Conservation (phyloP, 2,888 invertebrate genomes). For the Norana najaformis region DNA sequence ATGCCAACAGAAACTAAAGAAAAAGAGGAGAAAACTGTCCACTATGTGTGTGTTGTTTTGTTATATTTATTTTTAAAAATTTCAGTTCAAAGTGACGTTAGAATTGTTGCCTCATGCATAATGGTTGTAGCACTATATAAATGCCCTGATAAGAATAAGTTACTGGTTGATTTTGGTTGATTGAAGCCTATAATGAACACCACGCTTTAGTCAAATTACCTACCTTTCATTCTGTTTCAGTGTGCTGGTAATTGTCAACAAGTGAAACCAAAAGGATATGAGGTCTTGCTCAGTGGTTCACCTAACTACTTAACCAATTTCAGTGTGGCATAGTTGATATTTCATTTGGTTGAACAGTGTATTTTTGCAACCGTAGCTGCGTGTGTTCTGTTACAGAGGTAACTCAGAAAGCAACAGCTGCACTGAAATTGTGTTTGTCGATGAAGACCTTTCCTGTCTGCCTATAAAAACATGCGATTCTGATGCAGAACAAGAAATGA, state of each 20-base stretch:
- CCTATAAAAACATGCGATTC: neutral
- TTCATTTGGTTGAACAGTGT: neutral
- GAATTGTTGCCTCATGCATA: too few relatives aligned
- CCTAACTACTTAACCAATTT: neutral
- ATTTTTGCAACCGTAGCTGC: neutral
- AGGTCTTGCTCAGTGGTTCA: neutral
- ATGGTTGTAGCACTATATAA: too few relatives aligned
- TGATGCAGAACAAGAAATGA: neutral
- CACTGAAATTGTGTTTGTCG: slow-evolving; percentile 15
- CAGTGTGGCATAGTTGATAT: neutral
- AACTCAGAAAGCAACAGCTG: neutral
- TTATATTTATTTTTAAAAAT: too few relatives aligned
- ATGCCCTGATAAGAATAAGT: neutral
- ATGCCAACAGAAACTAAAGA: too few relatives aligned
- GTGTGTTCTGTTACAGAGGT: neutral
- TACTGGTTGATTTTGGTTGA: slow-evolving; percentile 13
- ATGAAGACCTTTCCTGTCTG: slow-evolving; percentile 15
- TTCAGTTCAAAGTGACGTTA: too few relatives aligned
- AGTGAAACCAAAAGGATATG: too few relatives aligned
- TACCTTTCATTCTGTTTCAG: neutral
- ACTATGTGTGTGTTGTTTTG: too few relatives aligned
- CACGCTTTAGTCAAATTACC: neutral
- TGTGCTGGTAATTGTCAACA: neutral
- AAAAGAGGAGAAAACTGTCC: too few relatives aligned
- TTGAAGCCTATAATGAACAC: neutral